phyloP scores from a whole-genome alignment of 53 echinoderm and acorn worm species.

The Holothuria scabra region DNA sequence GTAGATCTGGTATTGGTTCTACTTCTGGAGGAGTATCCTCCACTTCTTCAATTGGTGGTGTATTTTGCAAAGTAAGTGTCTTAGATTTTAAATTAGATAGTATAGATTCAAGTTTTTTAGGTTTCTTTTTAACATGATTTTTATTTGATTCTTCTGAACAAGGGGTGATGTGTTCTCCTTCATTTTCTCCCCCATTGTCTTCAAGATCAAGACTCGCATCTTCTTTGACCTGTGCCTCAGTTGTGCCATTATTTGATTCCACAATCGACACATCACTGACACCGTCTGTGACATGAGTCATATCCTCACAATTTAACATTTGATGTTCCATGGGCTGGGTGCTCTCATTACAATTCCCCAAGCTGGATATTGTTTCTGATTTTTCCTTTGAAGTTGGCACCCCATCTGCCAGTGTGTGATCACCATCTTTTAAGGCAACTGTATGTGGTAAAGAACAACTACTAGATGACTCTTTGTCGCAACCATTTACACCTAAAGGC shows the following conservation, averaged over 20 bases:
- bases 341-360: too few species aligned
- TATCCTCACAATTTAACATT: neutral
- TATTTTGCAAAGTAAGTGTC: neutral
- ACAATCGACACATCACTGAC: constrained; percentile 1
- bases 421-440: too few species aligned
- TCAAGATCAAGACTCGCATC: neutral
- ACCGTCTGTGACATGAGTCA: neutral
- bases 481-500: too few species aligned
- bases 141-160: neutral
- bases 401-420: too few species aligned
- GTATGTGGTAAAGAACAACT: too few species aligned
- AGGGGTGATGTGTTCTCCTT: neutral
- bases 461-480: too few species aligned
- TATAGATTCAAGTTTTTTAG: constrained; percentile 38
- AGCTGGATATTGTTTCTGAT: too few species aligned
- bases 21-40: constrained; percentile 5
- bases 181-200: neutral
- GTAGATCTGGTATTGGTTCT: constrained; percentile 34
- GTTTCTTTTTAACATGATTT: constrained; percentile 13
- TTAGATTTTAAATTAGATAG: constrained; percentile 47
- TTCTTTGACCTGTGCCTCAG: neutral
- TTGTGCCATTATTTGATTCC: neutral
- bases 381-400: too few species aligned
- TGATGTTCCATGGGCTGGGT: too few species aligned
- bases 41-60: neutral